These are phyloP conservation scores for Muscidifurax raptorellus DNA, from an alignment of 1,140 invertebrate species.

Conservation along the genomic window DNA sequence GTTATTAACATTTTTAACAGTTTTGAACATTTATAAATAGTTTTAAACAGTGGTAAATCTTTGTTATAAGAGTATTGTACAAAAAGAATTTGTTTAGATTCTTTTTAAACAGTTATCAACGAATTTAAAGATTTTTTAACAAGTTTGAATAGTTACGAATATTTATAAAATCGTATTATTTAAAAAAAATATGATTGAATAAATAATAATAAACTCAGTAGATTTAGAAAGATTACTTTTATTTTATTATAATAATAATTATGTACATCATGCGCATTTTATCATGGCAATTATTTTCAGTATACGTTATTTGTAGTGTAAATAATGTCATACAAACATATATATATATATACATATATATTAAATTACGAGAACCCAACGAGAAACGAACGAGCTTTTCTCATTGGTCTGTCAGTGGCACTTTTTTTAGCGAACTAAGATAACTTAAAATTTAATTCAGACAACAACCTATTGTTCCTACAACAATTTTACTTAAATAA, in stretches of 20 bases:
- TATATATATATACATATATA: too few relatives aligned
- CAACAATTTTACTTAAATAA: slow-evolving; percentile 36
- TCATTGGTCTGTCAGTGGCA: too few relatives aligned
- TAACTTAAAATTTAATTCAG: neutral
- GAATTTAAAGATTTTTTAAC: neutral
- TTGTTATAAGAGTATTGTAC: neutral
- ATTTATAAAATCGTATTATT: neutral
- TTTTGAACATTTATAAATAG: neutral
- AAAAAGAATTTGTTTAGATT: neutral
- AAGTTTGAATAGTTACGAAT: neutral
- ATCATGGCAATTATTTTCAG: neutral
- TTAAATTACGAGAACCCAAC: too few relatives aligned
- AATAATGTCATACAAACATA: too few relatives aligned
- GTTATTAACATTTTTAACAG: neutral
- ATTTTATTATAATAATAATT: neutral
- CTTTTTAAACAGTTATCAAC: neutral
- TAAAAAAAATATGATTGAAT: neutral
- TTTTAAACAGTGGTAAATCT: neutral
- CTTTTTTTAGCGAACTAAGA: too few relatives aligned
- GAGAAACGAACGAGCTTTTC: neutral
- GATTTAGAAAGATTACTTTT: neutral
- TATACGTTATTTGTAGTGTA: too few relatives aligned
- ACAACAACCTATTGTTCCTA: neutral
- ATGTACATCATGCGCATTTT: neutral
- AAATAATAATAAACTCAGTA: slow-evolving; percentile 2